Base-by-base conservation (phyloP, 2,797 vertebrate genomes). In the Cirrhinus molitorella region DNA sequence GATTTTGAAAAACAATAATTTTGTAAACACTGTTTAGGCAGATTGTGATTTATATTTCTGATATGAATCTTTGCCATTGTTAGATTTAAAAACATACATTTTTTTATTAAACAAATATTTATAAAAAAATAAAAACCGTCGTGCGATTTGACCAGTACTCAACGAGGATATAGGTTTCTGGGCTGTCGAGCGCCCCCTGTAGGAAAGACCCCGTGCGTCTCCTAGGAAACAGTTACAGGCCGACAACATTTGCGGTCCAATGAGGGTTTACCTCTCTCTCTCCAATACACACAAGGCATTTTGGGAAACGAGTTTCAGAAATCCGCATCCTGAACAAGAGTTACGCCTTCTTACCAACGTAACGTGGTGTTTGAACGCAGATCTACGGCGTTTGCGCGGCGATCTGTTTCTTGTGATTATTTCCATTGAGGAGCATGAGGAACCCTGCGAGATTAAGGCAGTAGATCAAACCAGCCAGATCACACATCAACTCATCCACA, bases 371-470 rank as follows among this genome's bases (percentile, higher is more conserved):
- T 51, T 37, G 28, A 19, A 13, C 2, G 68, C 16, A 45, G 43
- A 2, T 79, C 23, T 82, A 72, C 84, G 74, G 0, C 3, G 34
- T 23, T 16, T 21, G 53, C 81, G 83, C 84, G 61, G 85, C 51
- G 81, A 1, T 88, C 89, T 79, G 88, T 87, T 91, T 90, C 90
- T 91, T 87, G 90, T 90, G 92, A 93, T 93, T 87, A 88, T 91
- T 93, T 92, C 91, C 90, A 92, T 8, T 40, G 90, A 92, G 87
- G 89, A 91, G 92, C 92, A 88, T 90, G 90, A 93, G 94, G 91
- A 91, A 91, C 91, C 90, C 88, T 89, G 85, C 89, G 88, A 89
- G 93, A 89, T 91, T 89, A 85, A 89, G 80, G 83, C 90, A 68
- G 81, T 88, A 51, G 90, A 90, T 91, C 80, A 85, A 86, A 73